A percentile compares a stretch with the other conserved stretches of the same genome.
These are phyloP conservation scores for Leptatherina wallacei DNA, from an alignment of 2,797 vertebrate genomes.

Conservation along the genomic window DNA sequence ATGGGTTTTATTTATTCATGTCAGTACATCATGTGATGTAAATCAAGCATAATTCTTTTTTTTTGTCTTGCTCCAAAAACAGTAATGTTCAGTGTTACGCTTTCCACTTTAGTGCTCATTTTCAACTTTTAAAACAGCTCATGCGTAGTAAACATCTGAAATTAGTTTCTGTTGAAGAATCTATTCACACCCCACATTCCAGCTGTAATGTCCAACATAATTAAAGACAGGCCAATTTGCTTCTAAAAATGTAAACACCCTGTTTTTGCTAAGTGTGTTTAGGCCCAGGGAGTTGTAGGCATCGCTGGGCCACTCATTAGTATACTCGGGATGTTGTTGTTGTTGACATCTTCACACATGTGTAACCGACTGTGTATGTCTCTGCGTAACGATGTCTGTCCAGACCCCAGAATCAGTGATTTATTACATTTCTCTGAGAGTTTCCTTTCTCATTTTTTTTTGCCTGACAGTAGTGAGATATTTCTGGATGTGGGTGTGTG, in stretches of 20 bases:
- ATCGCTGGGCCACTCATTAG: conserved; percentile 29
- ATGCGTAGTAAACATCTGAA: conserved; percentile 67
- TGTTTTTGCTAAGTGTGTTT: conserved; percentile 50
- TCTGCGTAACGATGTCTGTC: neutral
- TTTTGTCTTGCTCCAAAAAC: conserved; percentile 17
- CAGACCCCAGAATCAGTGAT: neutral
- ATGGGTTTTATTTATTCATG: conserved; percentile 17
- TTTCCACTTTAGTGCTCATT: conserved; percentile 43
- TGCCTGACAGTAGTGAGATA: neutral
- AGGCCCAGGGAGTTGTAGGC: conserved; percentile 23
- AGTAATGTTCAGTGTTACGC: conserved; percentile 32
- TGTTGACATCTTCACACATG: neutral
- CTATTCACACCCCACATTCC: conserved; percentile 67
- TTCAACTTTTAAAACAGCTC: conserved; percentile 59
- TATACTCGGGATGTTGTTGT: conserved; percentile 11
- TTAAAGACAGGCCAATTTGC: conserved; percentile 72
- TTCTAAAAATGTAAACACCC: conserved; percentile 51
- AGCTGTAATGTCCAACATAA: conserved; percentile 63
- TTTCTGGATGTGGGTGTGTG: conserved; percentile 9
- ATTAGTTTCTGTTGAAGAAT: conserved; percentile 68
- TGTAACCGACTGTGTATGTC: neutral
- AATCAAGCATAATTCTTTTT: conserved; percentile 33
- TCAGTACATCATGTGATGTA: conserved; percentile 5
- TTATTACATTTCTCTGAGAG: neutral
- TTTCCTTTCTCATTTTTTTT: neutral